Conservation (phyloP, 92 coral and sea anemone species). For the Ricordea florida region DNA sequence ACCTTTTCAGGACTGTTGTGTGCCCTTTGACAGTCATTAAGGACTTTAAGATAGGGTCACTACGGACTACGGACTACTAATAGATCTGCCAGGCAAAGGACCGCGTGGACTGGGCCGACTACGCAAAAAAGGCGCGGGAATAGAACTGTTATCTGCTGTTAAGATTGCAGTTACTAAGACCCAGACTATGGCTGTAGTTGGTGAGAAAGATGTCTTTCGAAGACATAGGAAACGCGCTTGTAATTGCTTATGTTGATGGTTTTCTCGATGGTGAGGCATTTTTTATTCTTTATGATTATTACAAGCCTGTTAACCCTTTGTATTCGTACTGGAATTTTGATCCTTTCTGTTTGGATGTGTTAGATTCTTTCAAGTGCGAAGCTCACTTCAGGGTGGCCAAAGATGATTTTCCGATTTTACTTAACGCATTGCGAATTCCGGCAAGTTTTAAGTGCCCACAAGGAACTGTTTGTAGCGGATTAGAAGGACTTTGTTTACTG, state of each 20-base stretch:
- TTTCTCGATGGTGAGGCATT: conserved; percentile 32
- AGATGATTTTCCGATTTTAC: conserved; percentile 22
- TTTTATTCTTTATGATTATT: conserved; percentile 8
- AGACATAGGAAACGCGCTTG: conserved; percentile 31
- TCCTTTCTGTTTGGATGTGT: conserved; percentile 15
- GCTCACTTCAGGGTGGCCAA: conserved; percentile 37
- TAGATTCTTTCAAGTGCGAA: conserved; percentile 43
- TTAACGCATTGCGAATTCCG: conserved; percentile 18
- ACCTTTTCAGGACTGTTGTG: too few relatives aligned
- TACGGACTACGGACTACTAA: too few relatives aligned
- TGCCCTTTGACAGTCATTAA: too few relatives aligned
- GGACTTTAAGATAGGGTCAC: too few relatives aligned
- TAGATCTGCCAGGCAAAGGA: background rate
- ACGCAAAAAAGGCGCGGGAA: background rate
- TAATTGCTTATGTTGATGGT: conserved; percentile 18
- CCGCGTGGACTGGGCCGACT: background rate
- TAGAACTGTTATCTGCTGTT: too few relatives aligned
- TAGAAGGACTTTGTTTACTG: conserved; percentile 18
- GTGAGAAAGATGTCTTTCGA: conserved; percentile 24
- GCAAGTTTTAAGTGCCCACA: conserved; percentile 9
- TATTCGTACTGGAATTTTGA: conserved; percentile 42
- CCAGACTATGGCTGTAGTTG: background rate
- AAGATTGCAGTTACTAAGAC: too few relatives aligned
- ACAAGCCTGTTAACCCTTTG: background rate
- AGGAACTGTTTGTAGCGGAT: conserved; percentile 40